Base-by-base conservation (phyloP, 2,888 invertebrate genomes). In the Anoplius nigerrimus region DNA sequence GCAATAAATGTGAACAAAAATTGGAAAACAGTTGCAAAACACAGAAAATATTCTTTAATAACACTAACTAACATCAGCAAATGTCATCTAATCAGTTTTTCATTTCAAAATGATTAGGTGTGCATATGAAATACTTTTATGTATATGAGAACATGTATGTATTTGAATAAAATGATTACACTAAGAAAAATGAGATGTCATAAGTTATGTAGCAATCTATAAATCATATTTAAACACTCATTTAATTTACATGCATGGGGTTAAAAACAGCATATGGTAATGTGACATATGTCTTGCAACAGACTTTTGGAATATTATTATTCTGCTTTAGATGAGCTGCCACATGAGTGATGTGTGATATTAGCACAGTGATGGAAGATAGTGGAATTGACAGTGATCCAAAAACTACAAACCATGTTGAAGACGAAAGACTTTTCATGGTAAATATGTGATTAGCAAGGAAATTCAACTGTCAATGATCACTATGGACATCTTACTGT, bases 341-440 rank as follows among this genome's bases (percentile, higher is more conserved):
- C n/a, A 54, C 24, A 52, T 21, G 56, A 51, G 62, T 22, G n/a
- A n/a, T 68, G 62, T 57, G 63, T 63, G 34, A 11, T 34, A 34
- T 34, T 34, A 34, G 11, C 34, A 34, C 34, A 34, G 76, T 74
- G 53, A 89, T 89, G 89, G 90, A 90, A 81, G 90, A 90, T 77
- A 90, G 90, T 74, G 90, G 90, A 54, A 90, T 90, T 75, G 90
- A 90, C 66, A 90, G 89, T 79, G 89, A 90, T 78, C 89, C 89
- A 13, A 90, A 89, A 70, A 77, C 84, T 21, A 82, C 81, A 70
- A 84, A 79, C 64, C 84, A 82, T 43, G 72, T 74, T 24, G 89
- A 89, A 71, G 89, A 89, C 67, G 89, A 89, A 55, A 85, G 85
- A 64, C 74, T 86, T 62, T 88, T 88, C 72, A 72, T 84, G 84